Conservation (phyloP, 1,140 invertebrate species). For the Drosophila tsacasi region DNA sequence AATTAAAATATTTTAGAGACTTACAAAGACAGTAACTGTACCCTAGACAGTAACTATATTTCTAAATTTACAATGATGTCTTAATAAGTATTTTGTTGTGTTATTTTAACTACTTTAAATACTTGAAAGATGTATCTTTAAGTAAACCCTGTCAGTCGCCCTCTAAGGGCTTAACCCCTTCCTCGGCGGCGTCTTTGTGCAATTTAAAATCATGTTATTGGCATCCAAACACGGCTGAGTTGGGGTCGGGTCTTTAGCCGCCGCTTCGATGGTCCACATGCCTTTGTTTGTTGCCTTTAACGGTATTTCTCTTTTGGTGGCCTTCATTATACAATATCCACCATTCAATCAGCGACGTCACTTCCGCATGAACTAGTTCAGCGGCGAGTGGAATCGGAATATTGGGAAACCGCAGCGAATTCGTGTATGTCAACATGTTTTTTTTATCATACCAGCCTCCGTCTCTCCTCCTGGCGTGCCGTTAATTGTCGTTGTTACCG, state of each 20-base stretch:
- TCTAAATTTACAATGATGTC: too few species aligned
- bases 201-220: conserved; percentile 28
- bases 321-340: conserved; percentile 61
- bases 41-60: neutral
- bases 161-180: neutral
- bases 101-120: neutral
- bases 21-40: fast-evolving
- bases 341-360: conserved; percentile 48
- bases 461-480: conserved; percentile 44
- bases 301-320: conserved; percentile 44
- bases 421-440: conserved; percentile 25
- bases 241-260: conserved; percentile 43
- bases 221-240: conserved; percentile 24
- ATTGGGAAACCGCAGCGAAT: conserved; percentile 44
- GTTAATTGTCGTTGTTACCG: conserved; percentile 53
- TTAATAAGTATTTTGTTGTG: too few species aligned
- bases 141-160: neutral
- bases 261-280: conserved; percentile 1
- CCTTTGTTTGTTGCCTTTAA: conserved; percentile 37
- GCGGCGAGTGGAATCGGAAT: conserved; percentile 27
- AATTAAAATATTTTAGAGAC: too few species aligned
- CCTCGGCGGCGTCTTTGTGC: neutral
- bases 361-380: conserved; percentile 72
- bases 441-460: neutral
- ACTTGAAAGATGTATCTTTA: neutral